phyloP scores from a whole-genome alignment of 2,797 vertebrate species.

The Gallinago solitaria region DNA sequence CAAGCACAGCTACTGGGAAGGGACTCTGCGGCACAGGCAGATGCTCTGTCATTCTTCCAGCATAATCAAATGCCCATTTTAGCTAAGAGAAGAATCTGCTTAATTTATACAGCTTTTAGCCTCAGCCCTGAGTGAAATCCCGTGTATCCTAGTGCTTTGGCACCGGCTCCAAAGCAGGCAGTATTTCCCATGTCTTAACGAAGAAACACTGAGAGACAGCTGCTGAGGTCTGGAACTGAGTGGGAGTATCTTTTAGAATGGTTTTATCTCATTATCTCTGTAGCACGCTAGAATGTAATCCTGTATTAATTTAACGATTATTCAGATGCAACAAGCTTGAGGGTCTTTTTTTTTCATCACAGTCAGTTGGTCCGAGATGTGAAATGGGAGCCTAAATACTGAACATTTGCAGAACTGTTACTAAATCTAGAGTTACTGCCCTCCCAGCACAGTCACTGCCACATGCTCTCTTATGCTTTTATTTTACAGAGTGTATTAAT shows the following conservation, averaged over 20 bases:
- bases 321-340: neutral
- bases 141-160: fast-evolving
- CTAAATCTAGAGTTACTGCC: neutral
- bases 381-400: neutral
- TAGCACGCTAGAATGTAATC: neutral
- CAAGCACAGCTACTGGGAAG: neutral
- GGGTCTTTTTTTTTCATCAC: neutral
- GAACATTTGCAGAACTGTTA: neutral
- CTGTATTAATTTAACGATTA: neutral
- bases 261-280: neutral
- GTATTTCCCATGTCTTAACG: neutral
- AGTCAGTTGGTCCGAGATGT: neutral
- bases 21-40: neutral
- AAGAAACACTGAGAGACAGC: neutral
- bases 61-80: neutral
- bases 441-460: neutral
- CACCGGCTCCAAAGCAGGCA: neutral
- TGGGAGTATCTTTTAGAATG: neutral
- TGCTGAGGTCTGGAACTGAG: neutral
- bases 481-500: neutral
- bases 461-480: neutral
- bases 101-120: neutral
- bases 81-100: neutral
- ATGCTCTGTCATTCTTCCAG: neutral
- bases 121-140: neutral